These are phyloP conservation scores for Polydrusus tereticollis DNA, from an alignment of 2,888 invertebrate species.

Conservation along the genomic window DNA sequence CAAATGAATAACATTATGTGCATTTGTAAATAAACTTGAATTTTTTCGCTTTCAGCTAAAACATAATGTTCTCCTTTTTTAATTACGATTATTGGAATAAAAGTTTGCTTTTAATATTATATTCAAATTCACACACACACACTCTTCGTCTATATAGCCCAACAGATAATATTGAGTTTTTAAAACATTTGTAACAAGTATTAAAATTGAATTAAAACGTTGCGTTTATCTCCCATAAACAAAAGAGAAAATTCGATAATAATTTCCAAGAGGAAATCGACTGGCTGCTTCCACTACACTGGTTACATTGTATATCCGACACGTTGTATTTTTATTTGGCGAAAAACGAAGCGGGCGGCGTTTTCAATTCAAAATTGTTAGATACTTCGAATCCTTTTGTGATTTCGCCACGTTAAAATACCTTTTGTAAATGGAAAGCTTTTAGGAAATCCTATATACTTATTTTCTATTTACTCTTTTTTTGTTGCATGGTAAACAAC, in stretches of 20 bases:
- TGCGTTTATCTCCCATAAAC: slow-evolving; percentile 25
- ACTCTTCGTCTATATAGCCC: background rate
- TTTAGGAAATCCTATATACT: background rate
- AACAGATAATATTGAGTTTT: background rate
- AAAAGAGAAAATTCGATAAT: slow-evolving; percentile 41
- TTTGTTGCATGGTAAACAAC: too few species aligned
- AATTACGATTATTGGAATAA: too few species aligned
- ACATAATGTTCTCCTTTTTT: too few species aligned
- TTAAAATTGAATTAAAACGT: slow-evolving; percentile 14
- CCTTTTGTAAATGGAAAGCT: slow-evolving; percentile 21
- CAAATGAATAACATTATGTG: too few species aligned
- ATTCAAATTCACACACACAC: too few species aligned
- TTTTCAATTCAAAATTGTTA: slow-evolving; percentile 28
- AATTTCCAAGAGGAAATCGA: slow-evolving; percentile 49
- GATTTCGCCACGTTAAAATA: slow-evolving; percentile 25
- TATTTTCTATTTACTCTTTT: background rate
- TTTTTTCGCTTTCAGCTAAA: too few species aligned
- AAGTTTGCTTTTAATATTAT: too few species aligned
- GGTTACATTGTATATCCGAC: slow-evolving; percentile 44
- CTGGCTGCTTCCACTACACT: slow-evolving; percentile 45
- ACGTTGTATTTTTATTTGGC: slow-evolving; percentile 46
- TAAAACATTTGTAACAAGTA: background rate
- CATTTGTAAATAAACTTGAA: too few species aligned
- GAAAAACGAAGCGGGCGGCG: slow-evolving; percentile 10
- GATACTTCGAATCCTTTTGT: slow-evolving; percentile 32